Conservation (phyloP, 2,888 invertebrate genomes). For the Rhagonycha fulva region DNA sequence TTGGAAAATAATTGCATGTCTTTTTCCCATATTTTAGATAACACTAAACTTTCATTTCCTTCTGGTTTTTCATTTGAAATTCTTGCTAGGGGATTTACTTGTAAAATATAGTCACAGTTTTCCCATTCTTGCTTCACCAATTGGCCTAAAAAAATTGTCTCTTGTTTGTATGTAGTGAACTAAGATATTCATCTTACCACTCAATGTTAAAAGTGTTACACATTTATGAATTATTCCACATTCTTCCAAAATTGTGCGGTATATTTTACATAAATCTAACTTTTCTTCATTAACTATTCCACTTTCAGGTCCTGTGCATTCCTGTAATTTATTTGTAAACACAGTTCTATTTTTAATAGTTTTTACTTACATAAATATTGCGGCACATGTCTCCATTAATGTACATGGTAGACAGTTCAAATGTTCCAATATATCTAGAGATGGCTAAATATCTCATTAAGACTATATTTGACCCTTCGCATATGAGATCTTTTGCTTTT, state of each 20-base stretch:
- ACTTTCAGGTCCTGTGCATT: conserved; percentile 59
- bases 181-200: conserved; percentile 52
- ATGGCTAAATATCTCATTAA: conserved; percentile 65
- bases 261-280: conserved; percentile 62
- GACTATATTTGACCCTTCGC: conserved; percentile 67
- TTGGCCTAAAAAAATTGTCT: conserved; percentile 51
- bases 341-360: background rate
- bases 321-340: conserved; percentile 46
- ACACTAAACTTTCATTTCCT: conserved; percentile 53
- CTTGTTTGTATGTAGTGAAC: background rate
- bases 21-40: conserved; percentile 60
- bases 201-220: conserved; percentile 59
- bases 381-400: conserved; percentile 64
- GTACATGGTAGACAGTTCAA: conserved; percentile 61
- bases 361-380: conserved; percentile 63
- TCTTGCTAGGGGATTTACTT: conserved; percentile 61
- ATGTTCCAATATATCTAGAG: conserved; percentile 58
- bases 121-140: conserved; percentile 67
- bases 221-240: conserved; percentile 60
- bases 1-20: conserved; percentile 66
- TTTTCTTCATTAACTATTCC: conserved; percentile 59
- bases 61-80: conserved; percentile 39
- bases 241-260: conserved; percentile 62
- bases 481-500: conserved; percentile 58
- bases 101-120: conserved; percentile 60